These are phyloP conservation scores for Apocheima hispidaria DNA, from an alignment of 2,888 invertebrate genomes.

Conservation along the genomic window DNA sequence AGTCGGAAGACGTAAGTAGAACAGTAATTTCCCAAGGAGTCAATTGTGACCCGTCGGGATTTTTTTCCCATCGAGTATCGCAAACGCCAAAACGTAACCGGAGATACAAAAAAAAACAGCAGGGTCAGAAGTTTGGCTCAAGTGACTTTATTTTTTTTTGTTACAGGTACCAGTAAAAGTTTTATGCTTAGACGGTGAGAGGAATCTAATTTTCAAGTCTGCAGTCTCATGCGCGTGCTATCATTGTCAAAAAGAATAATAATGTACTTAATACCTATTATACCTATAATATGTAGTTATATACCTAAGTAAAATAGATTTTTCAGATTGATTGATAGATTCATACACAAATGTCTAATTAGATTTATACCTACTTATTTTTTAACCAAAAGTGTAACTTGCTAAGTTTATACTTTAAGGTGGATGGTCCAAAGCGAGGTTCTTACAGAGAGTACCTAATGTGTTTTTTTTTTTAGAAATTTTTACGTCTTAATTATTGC, in stretches of 20 bases:
- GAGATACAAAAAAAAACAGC: too few relatives aligned
- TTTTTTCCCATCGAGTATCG: too few relatives aligned
- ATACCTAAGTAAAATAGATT: background rate
- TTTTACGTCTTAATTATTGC: background rate
- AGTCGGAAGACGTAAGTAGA: slow-evolving; percentile 90
- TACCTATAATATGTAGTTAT: background rate
- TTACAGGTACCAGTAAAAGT: slow-evolving; percentile 91
- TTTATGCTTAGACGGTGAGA: slow-evolving; percentile 91
- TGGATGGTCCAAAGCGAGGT: too few relatives aligned
- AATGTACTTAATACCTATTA: too few relatives aligned
- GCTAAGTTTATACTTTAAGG: slow-evolving; percentile 49
- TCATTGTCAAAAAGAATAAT: slow-evolving; percentile 92
- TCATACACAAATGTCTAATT: too few relatives aligned
- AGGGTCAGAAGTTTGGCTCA: too few relatives aligned
- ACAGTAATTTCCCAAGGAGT: background rate
- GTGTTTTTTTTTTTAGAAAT: too few relatives aligned
- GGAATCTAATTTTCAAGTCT: slow-evolving; percentile 93
- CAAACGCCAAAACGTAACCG: too few relatives aligned
- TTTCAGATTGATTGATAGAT: too few relatives aligned
- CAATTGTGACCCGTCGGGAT: too few relatives aligned
- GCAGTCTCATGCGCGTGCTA: slow-evolving; percentile 94
- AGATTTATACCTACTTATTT: background rate
- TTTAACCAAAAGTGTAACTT: slow-evolving; percentile 55
- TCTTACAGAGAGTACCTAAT: too few relatives aligned
- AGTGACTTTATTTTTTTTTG: slow-evolving; percentile 5